Evolutionary conservation across 2,113 vertebrate species (phyloP), one percentile per base, ranked within the genome.

Genomic region (Microtus ochrogaster): DNA sequence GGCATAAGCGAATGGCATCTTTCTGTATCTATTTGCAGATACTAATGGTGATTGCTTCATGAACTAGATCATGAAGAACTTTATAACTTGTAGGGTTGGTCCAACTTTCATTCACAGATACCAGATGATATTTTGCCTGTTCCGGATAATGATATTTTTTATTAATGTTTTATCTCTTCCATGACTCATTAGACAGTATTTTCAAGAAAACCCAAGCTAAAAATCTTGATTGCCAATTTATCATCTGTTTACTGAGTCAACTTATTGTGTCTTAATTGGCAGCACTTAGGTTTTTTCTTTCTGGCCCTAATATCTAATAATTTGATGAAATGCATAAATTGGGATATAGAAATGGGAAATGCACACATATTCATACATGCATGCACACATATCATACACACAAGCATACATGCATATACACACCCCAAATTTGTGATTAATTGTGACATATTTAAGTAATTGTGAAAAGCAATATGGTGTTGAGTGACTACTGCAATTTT

Each of bases 11-110:
- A 77, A 72, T 63, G 2, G 22, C 70, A 91, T 94, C 22, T 66
- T 78, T 63, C 10, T 30, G 55, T 58, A 74, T 41, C 24, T 94
- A 24, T 4, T 7, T 36, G n/a, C 8, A 28, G 24, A n/a, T 78
- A 91, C 68, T 84, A 28, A 72, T 44, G 28, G 22, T 91, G 41
- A 72, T 52, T 70, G 61, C 12, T 83, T 89, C 26, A 82, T 84
- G 11, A 91, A 90, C 65, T 26, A 92, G 26, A 93, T 78, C 11
- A 63, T 17, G 13, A n/a, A 90, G 39, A n/a, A 96, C 58, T 74
- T 90, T 70, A 93, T 89, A 95, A 19, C 0, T 74, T 58, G 47
- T 41, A 66, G 79, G 78, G 26, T 10, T 70, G 68, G 13, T 41
- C 1, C 21, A 47, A 76, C 70, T 90, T 86, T 91, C 28, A 86